Base-by-base conservation (phyloP, 1,140 invertebrate species). In the Elymnias hypermnestra region DNA sequence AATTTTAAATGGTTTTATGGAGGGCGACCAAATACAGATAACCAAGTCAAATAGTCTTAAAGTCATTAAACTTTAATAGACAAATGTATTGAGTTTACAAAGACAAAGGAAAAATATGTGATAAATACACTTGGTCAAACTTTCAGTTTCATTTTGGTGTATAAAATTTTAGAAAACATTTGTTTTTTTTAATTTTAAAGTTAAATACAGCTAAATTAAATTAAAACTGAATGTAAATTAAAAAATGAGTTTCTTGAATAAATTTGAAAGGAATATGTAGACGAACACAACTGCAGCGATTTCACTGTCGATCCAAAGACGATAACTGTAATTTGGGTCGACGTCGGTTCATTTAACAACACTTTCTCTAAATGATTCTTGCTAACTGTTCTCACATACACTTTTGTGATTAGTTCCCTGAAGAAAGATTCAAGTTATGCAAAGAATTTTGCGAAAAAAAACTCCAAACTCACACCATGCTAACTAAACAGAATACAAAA, bases 281-380 rank as follows among this genome's bases (percentile, higher is more conserved):
- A 36, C 33, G 10, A 36, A 19, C 19, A 36, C 5, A 19, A 21
- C 5, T 36, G 17, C 43, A 55, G 17, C 48, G 52, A 66, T 66
- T 64, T 63, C 57, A 56, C 58, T 58, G 53, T 45, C 54, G 50
- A 62, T 57, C 46, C 53, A 62, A 64, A 66, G 58, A 66, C 46
- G 57, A 64, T 60, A 56, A 57, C 50, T 52, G 58, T 48, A 62
- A 71, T 72, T 71, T 63, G 57, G 71, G 68, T 64, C 63, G 55
- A 43, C 40, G 42, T 46, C 53, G 40, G 59, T 65, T 71, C 62
- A 66, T 63, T 69, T 62, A 63, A 60, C 57, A 55, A 55, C 50
- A 60, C 57, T 60, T 60, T 60, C 53, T 56, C 57, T 43, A 19
- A 36, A 44, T 33, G 36, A 44, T 41, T 56, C 46, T 51, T 39